These are phyloP conservation scores for Hemicrepidius hirtus DNA, from an alignment of 2,888 invertebrate species.

Conservation along the genomic window DNA sequence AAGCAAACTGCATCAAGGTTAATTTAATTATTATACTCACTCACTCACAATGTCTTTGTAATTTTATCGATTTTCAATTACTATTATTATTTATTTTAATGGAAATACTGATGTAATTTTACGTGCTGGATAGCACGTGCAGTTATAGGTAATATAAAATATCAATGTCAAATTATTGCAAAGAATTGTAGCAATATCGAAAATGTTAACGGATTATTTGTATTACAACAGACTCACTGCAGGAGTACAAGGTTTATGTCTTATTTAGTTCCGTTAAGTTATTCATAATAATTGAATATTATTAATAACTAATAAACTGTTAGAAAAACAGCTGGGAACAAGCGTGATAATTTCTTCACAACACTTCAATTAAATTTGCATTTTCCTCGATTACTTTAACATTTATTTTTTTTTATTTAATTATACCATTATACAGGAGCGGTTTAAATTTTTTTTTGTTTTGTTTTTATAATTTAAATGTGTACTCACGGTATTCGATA, in stretches of 20 bases:
- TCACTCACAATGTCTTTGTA: background rate
- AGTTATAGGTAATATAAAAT: slow-evolving; percentile 12
- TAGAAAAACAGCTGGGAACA: slow-evolving; percentile 1
- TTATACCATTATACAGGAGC: background rate
- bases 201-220: slow-evolving; percentile 22
- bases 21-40: too few species aligned
- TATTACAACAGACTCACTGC: slow-evolving; percentile 17
- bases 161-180: slow-evolving; percentile 31
- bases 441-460: background rate
- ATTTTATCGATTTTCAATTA: slow-evolving; percentile 6
- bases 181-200: slow-evolving; percentile 26
- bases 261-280: slow-evolving; percentile 38
- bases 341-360: background rate
- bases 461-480: background rate
- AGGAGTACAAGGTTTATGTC: slow-evolving; percentile 36
- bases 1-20: background rate
- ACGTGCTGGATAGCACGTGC: slow-evolving; percentile 21
- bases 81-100: background rate
- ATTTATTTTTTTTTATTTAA: background rate
- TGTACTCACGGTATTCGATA: slow-evolving; percentile 69
- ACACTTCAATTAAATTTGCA: too few species aligned
- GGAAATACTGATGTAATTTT: slow-evolving; percentile 31
- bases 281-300: slow-evolving; percentile 30
- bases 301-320: slow-evolving; percentile 11
- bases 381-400: too few species aligned